Conservation (phyloP, 2,888 invertebrate species). For the Steinernema hermaphroditum region DNA sequence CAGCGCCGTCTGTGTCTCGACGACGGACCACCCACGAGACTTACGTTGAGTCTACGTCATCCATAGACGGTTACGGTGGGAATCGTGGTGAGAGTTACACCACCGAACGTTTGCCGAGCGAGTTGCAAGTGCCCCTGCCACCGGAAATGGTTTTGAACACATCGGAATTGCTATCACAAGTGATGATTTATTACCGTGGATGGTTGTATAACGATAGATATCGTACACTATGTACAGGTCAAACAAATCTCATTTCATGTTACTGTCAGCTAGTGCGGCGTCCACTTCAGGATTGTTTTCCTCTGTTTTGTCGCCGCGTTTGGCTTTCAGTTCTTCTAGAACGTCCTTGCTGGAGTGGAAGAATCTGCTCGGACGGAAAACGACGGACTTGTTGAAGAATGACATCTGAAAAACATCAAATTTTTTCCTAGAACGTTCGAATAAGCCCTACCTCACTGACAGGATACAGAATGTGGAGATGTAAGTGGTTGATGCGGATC, state of each 20-base stretch:
- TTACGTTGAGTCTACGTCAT: slow-evolving; percentile 1
- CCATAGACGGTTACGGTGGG: not conserved
- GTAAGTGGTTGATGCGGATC: slow-evolving; percentile 65
- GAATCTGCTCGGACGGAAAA: slow-evolving; percentile 26
- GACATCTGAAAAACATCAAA: slow-evolving; percentile 15
- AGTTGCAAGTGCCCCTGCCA: too few relatives aligned
- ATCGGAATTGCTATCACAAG: too few relatives aligned
- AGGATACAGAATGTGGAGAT: slow-evolving; percentile 67
- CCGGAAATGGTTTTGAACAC: too few relatives aligned
- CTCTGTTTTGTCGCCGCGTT: not conserved
- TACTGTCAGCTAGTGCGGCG: not conserved
- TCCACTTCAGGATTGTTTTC: not conserved
- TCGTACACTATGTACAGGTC: not conserved
- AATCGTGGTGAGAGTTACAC: not conserved
- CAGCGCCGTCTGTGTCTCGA: not conserved
- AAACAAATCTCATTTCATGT: slow-evolving; percentile 8
- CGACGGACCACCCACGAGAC: not conserved
- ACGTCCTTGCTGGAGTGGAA: not conserved
- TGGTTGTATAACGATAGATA: not conserved
- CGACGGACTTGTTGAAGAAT: slow-evolving; percentile 17
- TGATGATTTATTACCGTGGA: too few relatives aligned
- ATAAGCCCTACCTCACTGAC: slow-evolving; percentile 31
- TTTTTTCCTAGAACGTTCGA: too few relatives aligned
- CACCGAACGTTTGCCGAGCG: not conserved
- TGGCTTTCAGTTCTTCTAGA: not conserved